Evolutionary conservation across 2,888 invertebrate genomes (phyloP).

Genomic region (Ennomos quercinarius): DNA sequence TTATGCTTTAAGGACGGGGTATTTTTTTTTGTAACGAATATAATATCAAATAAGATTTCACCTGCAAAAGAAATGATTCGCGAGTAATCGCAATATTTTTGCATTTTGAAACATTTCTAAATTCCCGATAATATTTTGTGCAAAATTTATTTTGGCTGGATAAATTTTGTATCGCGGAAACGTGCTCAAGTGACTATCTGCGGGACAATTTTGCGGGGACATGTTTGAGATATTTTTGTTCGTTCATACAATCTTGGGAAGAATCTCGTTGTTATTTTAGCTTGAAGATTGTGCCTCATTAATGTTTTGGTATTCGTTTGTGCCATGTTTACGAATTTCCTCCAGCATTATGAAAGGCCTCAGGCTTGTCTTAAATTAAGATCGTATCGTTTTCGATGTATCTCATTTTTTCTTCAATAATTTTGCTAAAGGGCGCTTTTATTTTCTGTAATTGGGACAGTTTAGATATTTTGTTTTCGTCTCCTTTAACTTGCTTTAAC

Average conservation of each 20-base stretch:
- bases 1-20: no score
- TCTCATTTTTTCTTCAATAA: conserved; percentile 31
- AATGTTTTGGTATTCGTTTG: conserved; percentile 53
- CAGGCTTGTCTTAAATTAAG: conserved; percentile 36
- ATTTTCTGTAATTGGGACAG: conserved; percentile 19
- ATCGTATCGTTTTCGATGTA: conserved; percentile 34
- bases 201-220: conserved; percentile 13
- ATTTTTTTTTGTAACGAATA: no score
- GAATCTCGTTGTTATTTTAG: conserved; percentile 13
- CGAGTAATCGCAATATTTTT: conserved; percentile 12
- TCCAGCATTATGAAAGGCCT: conserved; percentile 19
- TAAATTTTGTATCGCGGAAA: conserved; percentile 25
- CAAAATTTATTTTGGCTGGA: conserved; percentile 18
- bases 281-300: conserved; percentile 57
- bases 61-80: conserved; percentile 20
- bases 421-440: conserved; percentile 3
- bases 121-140: conserved; percentile 20
- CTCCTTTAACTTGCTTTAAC: not conserved
- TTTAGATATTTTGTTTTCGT: conserved; percentile 4
- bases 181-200: conserved; percentile 28
- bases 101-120: conserved; percentile 9
- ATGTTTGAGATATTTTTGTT: conserved; percentile 19
- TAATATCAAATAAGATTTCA: not conserved
- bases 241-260: conserved; percentile 10
- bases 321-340: conserved; percentile 35